Conservation (phyloP, 2,888 invertebrate species). For the Hirtodrosophila cameraria region DNA sequence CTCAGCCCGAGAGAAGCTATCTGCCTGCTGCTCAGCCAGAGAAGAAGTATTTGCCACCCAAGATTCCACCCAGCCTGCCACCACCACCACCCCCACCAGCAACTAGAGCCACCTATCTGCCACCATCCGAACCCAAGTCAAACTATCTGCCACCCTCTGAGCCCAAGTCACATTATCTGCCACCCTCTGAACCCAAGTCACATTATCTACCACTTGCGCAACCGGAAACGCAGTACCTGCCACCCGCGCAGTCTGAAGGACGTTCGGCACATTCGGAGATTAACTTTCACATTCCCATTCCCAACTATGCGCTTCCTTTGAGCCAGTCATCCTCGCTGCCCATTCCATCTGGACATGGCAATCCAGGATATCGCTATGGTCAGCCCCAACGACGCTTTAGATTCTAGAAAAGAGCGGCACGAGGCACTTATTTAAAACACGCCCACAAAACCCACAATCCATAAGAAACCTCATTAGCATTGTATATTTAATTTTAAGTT, state of each 20-base stretch:
- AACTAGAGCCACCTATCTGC: slow-evolving; percentile 28
- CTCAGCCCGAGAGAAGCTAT: slow-evolving; percentile 23
- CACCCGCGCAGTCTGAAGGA: slow-evolving; percentile 40
- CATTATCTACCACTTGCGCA: slow-evolving; percentile 36
- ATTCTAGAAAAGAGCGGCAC: slow-evolving; percentile 33
- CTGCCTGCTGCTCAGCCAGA: slow-evolving; percentile 20
- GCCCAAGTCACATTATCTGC: slow-evolving; percentile 41
- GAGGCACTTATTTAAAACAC: slow-evolving; percentile 16
- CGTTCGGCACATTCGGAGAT: slow-evolving; percentile 26
- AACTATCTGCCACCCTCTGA: slow-evolving; percentile 38
- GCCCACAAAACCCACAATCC: background rate
- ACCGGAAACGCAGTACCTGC: slow-evolving; percentile 51
- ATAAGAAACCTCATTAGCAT: slow-evolving; percentile 22
- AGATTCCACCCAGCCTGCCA: slow-evolving; percentile 41
- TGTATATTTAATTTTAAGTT: slow-evolving; percentile 57
- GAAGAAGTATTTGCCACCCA: slow-evolving; percentile 51
- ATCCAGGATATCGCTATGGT: slow-evolving; percentile 69
- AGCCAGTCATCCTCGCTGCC: slow-evolving; percentile 32
- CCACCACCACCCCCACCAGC: slow-evolving; percentile 54
- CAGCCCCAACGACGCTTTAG: slow-evolving; percentile 61
- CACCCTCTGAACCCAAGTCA: slow-evolving; percentile 34
- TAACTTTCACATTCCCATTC: slow-evolving; percentile 73
- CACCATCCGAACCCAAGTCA: slow-evolving; percentile 43
- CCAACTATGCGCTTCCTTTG: slow-evolving; percentile 76
- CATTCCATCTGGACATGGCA: background rate